These are phyloP conservation scores for Drepana falcataria DNA, from an alignment of 2,888 invertebrate species.

Conservation along the genomic window DNA sequence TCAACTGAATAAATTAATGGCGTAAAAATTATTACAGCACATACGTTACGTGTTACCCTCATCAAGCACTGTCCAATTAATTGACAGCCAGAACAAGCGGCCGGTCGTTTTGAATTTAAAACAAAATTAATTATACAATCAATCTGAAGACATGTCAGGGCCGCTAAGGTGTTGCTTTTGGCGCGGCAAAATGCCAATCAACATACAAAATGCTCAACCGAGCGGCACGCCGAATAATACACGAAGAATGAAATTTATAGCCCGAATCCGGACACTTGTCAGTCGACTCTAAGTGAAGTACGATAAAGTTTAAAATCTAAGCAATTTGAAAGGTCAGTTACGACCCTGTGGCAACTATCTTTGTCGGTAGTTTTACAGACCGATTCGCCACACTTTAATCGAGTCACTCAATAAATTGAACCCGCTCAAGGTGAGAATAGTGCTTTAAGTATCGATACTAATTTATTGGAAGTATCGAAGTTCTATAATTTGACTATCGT, in stretches of 20 bases:
- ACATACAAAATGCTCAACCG: constrained; percentile 64
- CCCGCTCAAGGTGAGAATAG: constrained; percentile 54
- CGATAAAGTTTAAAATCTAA: constrained; percentile 27
- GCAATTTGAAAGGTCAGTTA: constrained; percentile 14
- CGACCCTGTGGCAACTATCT: constrained; percentile 16
- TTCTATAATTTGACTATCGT: no score
- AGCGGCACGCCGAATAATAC: constrained; percentile 32
- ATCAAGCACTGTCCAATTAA: constrained; percentile 72
- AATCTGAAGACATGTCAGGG: constrained; percentile 70
- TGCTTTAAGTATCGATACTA: neutral
- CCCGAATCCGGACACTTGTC: constrained; percentile 9
- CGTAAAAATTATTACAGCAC: constrained; percentile 46
- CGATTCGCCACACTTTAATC: constrained; percentile 71
- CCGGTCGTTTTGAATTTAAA: constrained; percentile 64
- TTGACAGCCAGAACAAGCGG: constrained; percentile 67
- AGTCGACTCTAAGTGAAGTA: constrained; percentile 27
- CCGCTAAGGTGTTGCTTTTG: constrained; percentile 72
- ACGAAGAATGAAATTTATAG: constrained; percentile 23
- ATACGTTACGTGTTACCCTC: constrained; percentile 63
- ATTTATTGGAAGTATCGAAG: neutral
- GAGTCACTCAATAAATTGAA: constrained; percentile 59
- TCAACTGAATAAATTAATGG: constrained; percentile 47
- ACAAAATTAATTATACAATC: constrained; percentile 77
- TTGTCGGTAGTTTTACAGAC: constrained; percentile 57
- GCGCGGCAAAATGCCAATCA: constrained; percentile 73